Base-by-base conservation (phyloP, 23 tunicate genomes). In the Halocynthia roretzi region DNA sequence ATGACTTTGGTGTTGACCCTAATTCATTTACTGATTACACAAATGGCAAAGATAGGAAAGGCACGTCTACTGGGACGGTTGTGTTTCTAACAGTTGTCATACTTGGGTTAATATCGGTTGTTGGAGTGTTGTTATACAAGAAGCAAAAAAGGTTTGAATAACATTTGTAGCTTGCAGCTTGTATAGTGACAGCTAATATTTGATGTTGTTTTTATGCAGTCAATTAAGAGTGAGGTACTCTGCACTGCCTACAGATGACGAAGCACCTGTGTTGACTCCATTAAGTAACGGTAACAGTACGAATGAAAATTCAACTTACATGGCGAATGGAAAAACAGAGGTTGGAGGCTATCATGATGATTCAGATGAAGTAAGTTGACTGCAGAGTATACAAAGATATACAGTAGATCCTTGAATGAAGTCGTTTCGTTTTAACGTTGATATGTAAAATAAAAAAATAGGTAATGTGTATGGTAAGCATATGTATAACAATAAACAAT, bases 361-460 rank as follows among this genome's bases (percentile, higher is more conserved):
- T 61, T 90, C 97, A 8, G 97, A 90, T 54, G 97, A 90, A 83
- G 97, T 90, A 56, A 50, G 83, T 76, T 67, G 72, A 11, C 5
- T 19, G 12, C 31, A 17, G n/a, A n/a, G n/a, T n/a, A n/a, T n/a
- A n/a, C n/a, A n/a, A n/a, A n/a, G n/a, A n/a, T n/a, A n/a, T n/a
- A n/a, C n/a, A 31, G 44, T 31, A 31, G 44, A 31, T 31, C 44
- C 44, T 31, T 31, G 44, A 31, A 31, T 31, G 44, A 31, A 31
- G 44, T 31, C 44, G 44, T 31, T 31, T 4, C 44, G 44, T 31
- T 31, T 31, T 31, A 31, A 31, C 44, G 4, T 31, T 31, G 44
- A 31, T 1, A 31, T 31, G 44, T 4, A 4, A 31, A 31, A 31
- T 31, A 31, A 31, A 31, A 0, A 31, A 31, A 31, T 31, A 4